Base-by-base conservation (phyloP, 2,797 vertebrate species). In the Chrosomus eos region DNA sequence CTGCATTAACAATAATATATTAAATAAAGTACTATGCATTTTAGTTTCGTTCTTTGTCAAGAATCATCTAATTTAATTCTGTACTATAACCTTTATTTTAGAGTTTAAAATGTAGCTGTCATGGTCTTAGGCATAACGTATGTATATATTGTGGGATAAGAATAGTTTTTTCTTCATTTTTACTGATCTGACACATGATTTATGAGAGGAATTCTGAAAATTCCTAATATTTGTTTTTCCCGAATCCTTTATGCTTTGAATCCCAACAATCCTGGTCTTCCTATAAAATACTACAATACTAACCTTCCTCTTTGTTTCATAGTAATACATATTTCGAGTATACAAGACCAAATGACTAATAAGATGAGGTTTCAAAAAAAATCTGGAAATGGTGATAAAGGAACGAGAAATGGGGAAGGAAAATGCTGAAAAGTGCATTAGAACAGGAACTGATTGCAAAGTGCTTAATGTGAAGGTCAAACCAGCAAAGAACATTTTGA, bases 381-480 rank as follows among this genome's bases (percentile, higher is more conserved):
- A 89, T 86, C 86, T 87, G 87, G 72, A 88, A 77, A 64, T 18
- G 75, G 55, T 28, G 48, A 26, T 48, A 53, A 21, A 45, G 48
- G 62, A 38, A 78, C n/a, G 26, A 78, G 60, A 88, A 83, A 82
- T 71, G 80, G 48, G 84, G 78, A 83, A 85, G 62, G 18, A 73
- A 85, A 26, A 80, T 68, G 68, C 38, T 87, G n/a, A 85, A 81
- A 79, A 88, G 79, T 48, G 19, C 80, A 81, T 90, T 74, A 89
- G 83, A 87, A 93, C 91, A 90, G 86, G 89, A 90, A 91, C 82
- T 90, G 90, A 92, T 91, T 86, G 90, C 91, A 88, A 93, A 93
- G 93, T 94, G 91, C 91, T 90, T 91, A 90, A 93, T 88, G 87
- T 92, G 88, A 93, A 92, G 90, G 94, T 90, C 91, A 91, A 92